Base-by-base conservation (phyloP, 1,140 invertebrate genomes). In the Micrasema minimum region DNA sequence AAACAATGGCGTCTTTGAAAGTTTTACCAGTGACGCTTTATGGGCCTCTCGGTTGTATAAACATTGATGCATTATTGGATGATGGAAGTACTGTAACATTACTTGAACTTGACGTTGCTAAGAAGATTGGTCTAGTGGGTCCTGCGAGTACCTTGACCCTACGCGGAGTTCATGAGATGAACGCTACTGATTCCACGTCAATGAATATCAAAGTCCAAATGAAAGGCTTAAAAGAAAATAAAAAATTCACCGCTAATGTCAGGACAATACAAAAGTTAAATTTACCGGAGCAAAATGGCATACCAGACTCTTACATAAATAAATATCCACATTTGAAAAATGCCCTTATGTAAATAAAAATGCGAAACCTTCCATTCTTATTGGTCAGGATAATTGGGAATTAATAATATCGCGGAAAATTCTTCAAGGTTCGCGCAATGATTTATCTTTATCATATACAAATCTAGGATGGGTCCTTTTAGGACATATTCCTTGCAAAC, bases 301-400 rank as follows among this genome's bases (percentile, higher is more conserved):
- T 46, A 2, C 16, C 43, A n/a, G 14, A 46, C 1, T 1, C 1
- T 2, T 45, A 45, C 11, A 16, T 45, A 2, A 11, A 45, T n/a
- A 46, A 46, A 46, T 2, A 46, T 46, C 3, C 6, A 46, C 43
- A 46, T 46, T 46, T 46, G 16, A 14, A 46, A n/a, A 46, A 46
- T n/a, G 43, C 43, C 43, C 43, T n/a, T 46, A 46, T 5, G 1
- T 46, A 0, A 5, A n/a, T 9, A 2, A 14, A 14, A 5, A 14
- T 5, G 43, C n/a, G n/a, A 46, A 46, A 14, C 12, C 3, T 1
- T 1, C 6, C 5, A 16, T 46, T 9, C 16, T 46, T 3, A 46
- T 46, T 16, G 43, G 43, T 0, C 43, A 46, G 14, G 16, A 46
- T 46, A 46, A 46, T 46, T 46, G 43, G 43, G 43, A 46, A 46